Percentiles rank a stretch among this genome's conserved stretches.
Conservation (phyloP, 2,888 invertebrate species). For the Trachelus iudaicus region DNA sequence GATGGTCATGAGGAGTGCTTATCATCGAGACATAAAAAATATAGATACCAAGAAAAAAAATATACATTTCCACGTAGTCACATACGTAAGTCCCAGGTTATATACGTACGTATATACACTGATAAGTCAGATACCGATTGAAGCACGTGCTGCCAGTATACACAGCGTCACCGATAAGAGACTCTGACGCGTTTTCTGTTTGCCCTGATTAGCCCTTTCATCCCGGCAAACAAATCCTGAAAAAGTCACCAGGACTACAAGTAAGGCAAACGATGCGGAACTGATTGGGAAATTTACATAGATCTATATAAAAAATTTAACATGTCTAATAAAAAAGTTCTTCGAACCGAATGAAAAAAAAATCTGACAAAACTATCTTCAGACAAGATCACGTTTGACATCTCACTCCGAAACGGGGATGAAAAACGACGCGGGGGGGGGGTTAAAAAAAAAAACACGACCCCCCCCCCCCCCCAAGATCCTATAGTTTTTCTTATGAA, state of each 20-base stretch:
- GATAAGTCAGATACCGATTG: background rate
- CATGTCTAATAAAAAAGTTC: no score
- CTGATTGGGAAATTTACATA: background rate
- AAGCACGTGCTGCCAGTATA: background rate
- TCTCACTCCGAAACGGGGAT: background rate
- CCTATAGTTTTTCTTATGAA: background rate
- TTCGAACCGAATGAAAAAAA: background rate
- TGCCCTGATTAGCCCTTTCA: conserved; percentile 47
- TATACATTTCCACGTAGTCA: background rate
- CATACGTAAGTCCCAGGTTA: background rate
- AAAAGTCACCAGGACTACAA: conserved; percentile 29
- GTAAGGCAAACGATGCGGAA: background rate
- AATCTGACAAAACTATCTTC: background rate
- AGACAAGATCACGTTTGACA: background rate
- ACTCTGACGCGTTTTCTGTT: conserved; percentile 41
- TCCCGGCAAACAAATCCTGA: conserved; percentile 49
- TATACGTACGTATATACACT: background rate
- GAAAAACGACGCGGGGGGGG: no score
- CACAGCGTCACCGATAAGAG: conserved; percentile 13
- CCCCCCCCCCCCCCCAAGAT: background rate
- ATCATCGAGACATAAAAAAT: background rate
- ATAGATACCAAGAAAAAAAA: background rate
- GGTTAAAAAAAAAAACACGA: background rate
- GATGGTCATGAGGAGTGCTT: background rate
- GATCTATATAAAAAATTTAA: background rate